Base-by-base conservation (phyloP, 2,797 vertebrate species). In the Siniperca scherzeri region DNA sequence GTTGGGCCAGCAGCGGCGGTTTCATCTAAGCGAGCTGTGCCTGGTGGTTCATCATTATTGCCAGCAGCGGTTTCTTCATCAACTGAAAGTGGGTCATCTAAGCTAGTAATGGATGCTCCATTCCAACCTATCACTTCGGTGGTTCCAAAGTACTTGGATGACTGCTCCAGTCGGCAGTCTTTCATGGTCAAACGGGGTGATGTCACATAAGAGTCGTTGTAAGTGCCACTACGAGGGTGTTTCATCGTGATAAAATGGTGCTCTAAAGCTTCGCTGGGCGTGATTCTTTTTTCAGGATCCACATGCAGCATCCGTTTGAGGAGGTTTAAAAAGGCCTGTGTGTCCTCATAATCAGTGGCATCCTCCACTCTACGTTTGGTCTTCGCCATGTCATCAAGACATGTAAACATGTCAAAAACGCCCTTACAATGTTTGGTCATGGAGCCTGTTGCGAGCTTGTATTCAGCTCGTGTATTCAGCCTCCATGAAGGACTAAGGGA, bases 161-260 rank as follows among this genome's bases (percentile, higher is more conserved):
- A 21, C 11, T 27, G 25, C 53, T 44, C 21, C 0, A 27, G 5
- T 4, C 12, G 10, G 10, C 22, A 27, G 11, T 16, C 11, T 27
- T 40, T 1, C 7, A 13, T 14, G 1, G 4, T 21, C 1, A 7
- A 12, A 5, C 1, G 4, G 17, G 61, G 50, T n/a, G 48, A 27
- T 21, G 4, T 25, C 1, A 9, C 11, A 30, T 66, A 55, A 1
- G 3, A 0, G 1, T 3, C 3, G 13, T 13, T n/a, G 21, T 9
- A 2, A 1, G 1, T 0, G 25, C 22, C 11, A 17, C 13, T n/a
- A 0, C 10, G 3, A 25, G 80, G n/a, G 17, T 78, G 40, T 30
- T 14, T 77, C 67, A 46, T 53, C 11, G 66, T 77, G 19, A 88
- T 71, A 1, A 85, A 85, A 4, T 1, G 11, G 14, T 80, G 60